Base-by-base conservation (phyloP, 2,797 vertebrate genomes). In the Trachops cirrhosus region DNA sequence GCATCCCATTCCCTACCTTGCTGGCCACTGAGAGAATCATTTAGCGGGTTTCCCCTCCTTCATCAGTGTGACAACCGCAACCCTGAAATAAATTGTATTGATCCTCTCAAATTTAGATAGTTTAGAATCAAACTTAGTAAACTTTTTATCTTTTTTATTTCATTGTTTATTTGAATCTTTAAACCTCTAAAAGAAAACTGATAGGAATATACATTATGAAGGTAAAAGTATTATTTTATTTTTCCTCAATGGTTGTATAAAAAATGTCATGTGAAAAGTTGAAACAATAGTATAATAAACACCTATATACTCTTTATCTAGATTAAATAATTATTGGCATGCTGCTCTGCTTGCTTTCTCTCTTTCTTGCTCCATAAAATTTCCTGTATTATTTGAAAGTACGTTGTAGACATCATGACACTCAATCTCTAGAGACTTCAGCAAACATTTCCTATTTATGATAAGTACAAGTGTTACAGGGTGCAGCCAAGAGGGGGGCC, bases 131-230 rank as follows among this genome's bases (percentile, higher is more conserved):
- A 90, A 52, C 12, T 75, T 57, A 77, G 41, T 37, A 67, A 67
- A 75, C 9, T 19, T 87, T 71, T 77, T 39, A 64, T 73, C 9
- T 67, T 90, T 90, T 92, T 84, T 9, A 41, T 74, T 68, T 73
- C 48, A 74, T 90, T 79, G 21, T 82, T 78, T 8, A 86, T 62
- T 89, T 79, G 37, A 78, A 86, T 82, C 54, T 86, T 89, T 70
- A 62, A 92, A 68, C 24, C 41, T 85, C 46, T 89, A 75, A 85
- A 91, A 89, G 48, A 78, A 93, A 83, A 94, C 21, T 54, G 29
- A 70, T 70, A 68, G 10, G 9, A 88, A 75, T 71, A n/a, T 64
- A 29, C 44, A 59, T 62, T 68, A 37, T 62, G 37, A 68, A 79
- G 22, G 6, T 41, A 84, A 92, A 94, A 85, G 37, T 11, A 18